phyloP scores from a whole-genome alignment of 2,113 vertebrate genomes.

The Plecotus auritus region DNA sequence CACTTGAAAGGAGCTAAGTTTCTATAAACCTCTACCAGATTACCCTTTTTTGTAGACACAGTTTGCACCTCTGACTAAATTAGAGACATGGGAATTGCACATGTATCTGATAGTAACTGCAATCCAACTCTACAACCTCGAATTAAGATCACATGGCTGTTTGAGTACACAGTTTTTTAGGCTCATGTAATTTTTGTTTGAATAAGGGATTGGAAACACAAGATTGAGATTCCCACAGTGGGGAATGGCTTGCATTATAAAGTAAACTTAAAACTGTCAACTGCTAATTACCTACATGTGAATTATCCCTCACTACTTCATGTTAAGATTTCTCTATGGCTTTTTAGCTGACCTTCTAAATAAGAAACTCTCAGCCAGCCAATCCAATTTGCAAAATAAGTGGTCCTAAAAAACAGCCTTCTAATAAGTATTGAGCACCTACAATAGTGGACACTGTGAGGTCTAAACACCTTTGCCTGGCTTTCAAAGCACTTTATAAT shows the following conservation, averaged over 20 bases:
- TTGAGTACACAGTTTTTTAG: conserved; percentile 18
- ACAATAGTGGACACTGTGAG: background rate
- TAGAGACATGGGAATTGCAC: background rate
- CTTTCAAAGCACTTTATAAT: background rate
- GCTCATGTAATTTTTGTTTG: conserved; percentile 22
- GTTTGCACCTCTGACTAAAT: conserved; percentile 30
- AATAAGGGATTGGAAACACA: conserved; percentile 39
- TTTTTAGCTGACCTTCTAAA: background rate
- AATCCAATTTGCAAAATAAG: background rate
- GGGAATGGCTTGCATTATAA: conserved; percentile 10
- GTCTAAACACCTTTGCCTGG: background rate
- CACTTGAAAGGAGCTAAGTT: background rate
- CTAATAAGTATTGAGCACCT: background rate
- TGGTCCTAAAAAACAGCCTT: background rate
- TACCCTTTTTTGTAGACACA: background rate
- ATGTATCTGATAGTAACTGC: background rate
- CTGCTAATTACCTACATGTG: background rate
- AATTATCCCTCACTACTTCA: background rate
- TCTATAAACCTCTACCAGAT: background rate
- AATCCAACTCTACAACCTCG: background rate
- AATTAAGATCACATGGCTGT: background rate
- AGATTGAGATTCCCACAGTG: conserved; percentile 21
- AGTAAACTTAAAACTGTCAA: background rate
- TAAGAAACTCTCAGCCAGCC: background rate
- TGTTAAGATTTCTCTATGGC: background rate